A percentile compares a stretch with the other conserved stretches of the same genome.
These are phyloP conservation scores for Colaptes auratus DNA, from an alignment of 2,113 vertebrate species.

Conservation along the genomic window DNA sequence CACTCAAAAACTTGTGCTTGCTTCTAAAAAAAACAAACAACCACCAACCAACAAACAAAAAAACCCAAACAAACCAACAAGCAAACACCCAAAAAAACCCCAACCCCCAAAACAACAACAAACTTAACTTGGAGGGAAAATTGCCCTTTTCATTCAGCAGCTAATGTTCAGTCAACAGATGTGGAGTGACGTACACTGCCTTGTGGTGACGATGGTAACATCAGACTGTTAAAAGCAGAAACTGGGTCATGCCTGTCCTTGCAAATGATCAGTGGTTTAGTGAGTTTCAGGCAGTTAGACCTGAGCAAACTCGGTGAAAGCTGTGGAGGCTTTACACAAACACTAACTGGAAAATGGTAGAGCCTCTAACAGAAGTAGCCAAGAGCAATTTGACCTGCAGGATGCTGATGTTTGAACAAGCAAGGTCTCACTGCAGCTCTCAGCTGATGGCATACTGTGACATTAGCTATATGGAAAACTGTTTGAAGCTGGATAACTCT, in stretches of 20 bases:
- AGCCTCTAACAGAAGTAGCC: background rate
- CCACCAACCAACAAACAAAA: no score
- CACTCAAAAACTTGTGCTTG: background rate
- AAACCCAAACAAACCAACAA: background rate
- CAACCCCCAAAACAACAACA: background rate
- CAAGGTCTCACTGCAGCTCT: fast-evolving
- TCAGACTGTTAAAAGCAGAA: background rate
- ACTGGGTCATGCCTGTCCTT: background rate
- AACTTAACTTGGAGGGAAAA: background rate
- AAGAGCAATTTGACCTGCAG: background rate
- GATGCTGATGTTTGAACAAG: background rate
- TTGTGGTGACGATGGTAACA: background rate
- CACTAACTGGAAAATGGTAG: background rate
- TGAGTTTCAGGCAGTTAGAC: background rate
- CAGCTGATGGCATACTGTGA: background rate
- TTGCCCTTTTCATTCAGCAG: background rate
- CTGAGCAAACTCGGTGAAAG: background rate
- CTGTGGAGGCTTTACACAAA: background rate
- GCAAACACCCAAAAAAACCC: background rate
- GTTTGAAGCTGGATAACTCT: background rate
- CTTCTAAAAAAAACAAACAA: background rate
- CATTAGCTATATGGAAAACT: background rate
- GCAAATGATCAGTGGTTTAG: background rate
- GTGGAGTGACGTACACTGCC: background rate
- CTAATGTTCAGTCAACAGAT: background rate